These are phyloP conservation scores for Forbesichthys agassizii DNA, from an alignment of 2,113 vertebrate species.

Conservation along the genomic window DNA sequence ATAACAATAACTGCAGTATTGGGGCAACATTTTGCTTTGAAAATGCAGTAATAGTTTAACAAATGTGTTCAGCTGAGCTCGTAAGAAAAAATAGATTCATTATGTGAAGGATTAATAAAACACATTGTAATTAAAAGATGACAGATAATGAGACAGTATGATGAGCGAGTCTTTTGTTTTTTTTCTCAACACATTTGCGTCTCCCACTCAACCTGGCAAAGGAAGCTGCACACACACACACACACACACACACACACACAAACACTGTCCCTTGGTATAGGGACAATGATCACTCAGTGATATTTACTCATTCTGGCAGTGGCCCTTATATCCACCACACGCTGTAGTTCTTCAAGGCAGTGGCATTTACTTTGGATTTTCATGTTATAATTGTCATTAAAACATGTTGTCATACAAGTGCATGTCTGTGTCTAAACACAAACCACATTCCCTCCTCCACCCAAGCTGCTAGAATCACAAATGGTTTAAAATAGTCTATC, in stretches of 20 bases:
- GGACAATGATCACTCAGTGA: no score
- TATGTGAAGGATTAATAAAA: constrained; percentile 26
- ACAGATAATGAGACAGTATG: constrained; percentile 22
- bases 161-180: constrained; percentile 14
- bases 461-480: no score
- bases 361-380: no score
- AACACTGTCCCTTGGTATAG: background rate
- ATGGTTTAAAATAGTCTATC: no score
- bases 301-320: no score
- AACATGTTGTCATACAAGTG: no score
- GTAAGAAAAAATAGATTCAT: background rate
- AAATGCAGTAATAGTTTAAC: background rate
- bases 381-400: no score
- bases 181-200: constrained; percentile 51
- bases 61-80: no score
- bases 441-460: no score
- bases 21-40: background rate
- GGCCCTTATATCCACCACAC: no score
- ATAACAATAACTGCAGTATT: background rate
- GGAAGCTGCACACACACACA: background rate
- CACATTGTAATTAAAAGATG: constrained; percentile 7
- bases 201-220: constrained; percentile 28
- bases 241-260: background rate
- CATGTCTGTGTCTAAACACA: no score
- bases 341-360: no score